A percentile compares a stretch with the other conserved stretches of the same genome.
phyloP scores from a whole-genome alignment of 2,113 vertebrate species.

The Tenrec ecaudatus region DNA sequence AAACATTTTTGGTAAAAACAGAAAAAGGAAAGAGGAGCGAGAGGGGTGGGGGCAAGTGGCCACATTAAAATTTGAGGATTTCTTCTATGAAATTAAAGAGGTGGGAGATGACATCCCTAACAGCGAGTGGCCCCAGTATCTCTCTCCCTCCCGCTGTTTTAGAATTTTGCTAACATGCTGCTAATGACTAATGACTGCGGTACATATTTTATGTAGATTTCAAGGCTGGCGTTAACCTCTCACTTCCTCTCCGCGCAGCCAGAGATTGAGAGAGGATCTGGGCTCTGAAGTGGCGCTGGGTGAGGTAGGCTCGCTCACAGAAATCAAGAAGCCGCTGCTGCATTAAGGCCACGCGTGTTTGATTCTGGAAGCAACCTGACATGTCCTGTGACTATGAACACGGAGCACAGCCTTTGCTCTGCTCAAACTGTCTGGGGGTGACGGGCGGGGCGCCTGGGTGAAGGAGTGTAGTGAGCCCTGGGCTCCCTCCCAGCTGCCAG shows the following conservation, averaged over 20 bases:
- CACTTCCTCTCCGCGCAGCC: slow-evolving; percentile 3
- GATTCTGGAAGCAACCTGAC: not conserved
- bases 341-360: not conserved
- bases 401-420: not conserved
- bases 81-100: not conserved
- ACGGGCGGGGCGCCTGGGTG: not conserved
- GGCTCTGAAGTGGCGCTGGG: too few relatives aligned
- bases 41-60: too few relatives aligned
- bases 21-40: not conserved
- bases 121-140: not conserved
- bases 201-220: not conserved
- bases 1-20: not conserved
- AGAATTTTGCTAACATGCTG: not conserved
- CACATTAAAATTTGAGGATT: not conserved
- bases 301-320: too few relatives aligned
- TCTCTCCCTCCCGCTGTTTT: not conserved
- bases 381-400: accelerated
- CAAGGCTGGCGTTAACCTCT: not conserved
- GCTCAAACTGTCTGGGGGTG: not conserved
- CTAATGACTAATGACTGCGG: not conserved
- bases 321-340: not conserved
- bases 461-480: not conserved
- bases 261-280: not conserved
- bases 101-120: not conserved
- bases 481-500: not conserved